These are phyloP conservation scores for Tenthredo livida DNA, from an alignment of 2,888 invertebrate species.

Conservation along the genomic window DNA sequence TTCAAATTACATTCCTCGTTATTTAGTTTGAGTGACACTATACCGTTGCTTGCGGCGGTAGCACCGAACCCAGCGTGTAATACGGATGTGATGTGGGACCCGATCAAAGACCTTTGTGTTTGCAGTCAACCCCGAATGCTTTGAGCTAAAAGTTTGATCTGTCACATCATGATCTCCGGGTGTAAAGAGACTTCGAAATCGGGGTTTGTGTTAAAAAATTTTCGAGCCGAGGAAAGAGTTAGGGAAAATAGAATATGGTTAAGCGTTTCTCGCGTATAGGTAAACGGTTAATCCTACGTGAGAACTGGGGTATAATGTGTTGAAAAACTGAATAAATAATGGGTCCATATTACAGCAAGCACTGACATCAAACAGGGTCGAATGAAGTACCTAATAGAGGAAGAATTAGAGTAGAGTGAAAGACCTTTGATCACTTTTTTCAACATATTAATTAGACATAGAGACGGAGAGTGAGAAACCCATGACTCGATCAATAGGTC, in stretches of 20 bases:
- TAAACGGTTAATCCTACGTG: background rate
- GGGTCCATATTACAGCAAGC: background rate
- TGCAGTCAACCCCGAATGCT: background rate
- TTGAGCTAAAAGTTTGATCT: slow-evolving; percentile 14
- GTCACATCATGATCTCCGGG: background rate
- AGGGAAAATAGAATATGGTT: background rate
- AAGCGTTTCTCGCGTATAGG: background rate
- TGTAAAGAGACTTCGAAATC: slow-evolving; percentile 16
- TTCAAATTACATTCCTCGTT: slow-evolving; percentile 3
- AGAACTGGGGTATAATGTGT: background rate
- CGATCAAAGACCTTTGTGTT: slow-evolving; percentile 33
- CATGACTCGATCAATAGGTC: background rate
- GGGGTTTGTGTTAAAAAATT: background rate
- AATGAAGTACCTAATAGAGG: background rate
- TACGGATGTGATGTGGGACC: slow-evolving; percentile 11
- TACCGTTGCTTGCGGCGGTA: background rate
- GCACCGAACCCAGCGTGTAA: background rate
- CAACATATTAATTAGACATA: too few relatives aligned
- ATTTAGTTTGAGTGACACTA: background rate
- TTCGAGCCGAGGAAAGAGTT: background rate
- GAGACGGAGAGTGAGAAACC: too few relatives aligned
- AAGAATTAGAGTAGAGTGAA: background rate
- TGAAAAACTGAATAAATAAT: background rate
- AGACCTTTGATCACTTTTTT: too few relatives aligned
- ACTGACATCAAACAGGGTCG: background rate